Conservation (phyloP, 2,888 invertebrate genomes). For the Scelioninae gen. 1 region DNA sequence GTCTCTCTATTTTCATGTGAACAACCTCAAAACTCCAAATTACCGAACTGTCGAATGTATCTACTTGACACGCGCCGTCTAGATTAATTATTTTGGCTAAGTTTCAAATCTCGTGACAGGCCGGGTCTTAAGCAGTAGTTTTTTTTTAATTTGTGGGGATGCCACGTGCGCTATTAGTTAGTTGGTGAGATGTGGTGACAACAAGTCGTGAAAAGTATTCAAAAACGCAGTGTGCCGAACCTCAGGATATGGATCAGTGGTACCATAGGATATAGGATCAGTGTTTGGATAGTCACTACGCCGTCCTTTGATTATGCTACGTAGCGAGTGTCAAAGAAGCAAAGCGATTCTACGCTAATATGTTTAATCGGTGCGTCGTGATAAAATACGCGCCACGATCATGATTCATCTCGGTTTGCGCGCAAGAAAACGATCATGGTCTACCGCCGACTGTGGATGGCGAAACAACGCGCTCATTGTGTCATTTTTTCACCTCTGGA, state of each 20-base stretch:
- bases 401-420: constrained; percentile 80
- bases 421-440: constrained; percentile 70
- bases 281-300: neutral
- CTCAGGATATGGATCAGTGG: constrained; percentile 28
- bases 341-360: constrained; percentile 60
- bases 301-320: constrained; percentile 16
- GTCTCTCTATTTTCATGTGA: constrained; percentile 56
- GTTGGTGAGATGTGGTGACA: constrained; percentile 53
- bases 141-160: constrained; percentile 25
- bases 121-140: too few relatives aligned
- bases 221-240: constrained; percentile 4
- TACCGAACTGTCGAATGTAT: constrained; percentile 44
- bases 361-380: constrained; percentile 63
- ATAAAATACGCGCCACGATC: constrained; percentile 77
- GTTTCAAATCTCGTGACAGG: constrained; percentile 37
- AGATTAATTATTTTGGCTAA: constrained; percentile 28
- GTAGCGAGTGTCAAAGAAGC: constrained; percentile 34
- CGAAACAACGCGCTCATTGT: constrained; percentile 77
- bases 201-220: constrained; percentile 3
- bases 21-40: constrained; percentile 35
- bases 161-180: constrained; percentile 62
- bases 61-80: constrained; percentile 32
- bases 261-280: constrained; percentile 34
- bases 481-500: constrained; percentile 81
- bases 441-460: constrained; percentile 53